These are phyloP conservation scores for Cacatua alba DNA, from an alignment of 2,113 vertebrate species.

Conservation along the genomic window DNA sequence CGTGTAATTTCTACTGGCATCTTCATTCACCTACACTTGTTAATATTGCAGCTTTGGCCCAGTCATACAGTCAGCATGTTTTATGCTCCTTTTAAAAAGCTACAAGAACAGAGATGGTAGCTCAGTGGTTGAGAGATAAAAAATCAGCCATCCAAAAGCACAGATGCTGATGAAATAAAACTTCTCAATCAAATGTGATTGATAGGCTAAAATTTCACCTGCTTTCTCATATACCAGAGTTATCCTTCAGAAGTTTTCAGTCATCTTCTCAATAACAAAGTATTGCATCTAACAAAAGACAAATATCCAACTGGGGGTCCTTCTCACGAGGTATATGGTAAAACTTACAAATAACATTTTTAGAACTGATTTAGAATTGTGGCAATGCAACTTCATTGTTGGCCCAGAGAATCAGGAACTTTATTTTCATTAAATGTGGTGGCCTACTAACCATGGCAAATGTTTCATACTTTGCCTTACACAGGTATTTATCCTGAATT, in stretches of 20 bases:
- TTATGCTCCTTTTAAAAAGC: background rate
- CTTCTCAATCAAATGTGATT: background rate
- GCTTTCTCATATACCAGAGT: background rate
- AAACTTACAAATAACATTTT: background rate
- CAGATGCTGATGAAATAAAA: background rate
- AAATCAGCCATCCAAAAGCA: background rate
- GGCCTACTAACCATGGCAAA: background rate
- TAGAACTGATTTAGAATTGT: background rate
- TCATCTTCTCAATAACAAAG: background rate
- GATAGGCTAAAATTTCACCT: background rate
- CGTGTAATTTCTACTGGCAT: background rate
- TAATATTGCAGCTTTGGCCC: background rate
- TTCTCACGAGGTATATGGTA: background rate
- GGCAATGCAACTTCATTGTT: background rate
- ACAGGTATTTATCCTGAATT: background rate
- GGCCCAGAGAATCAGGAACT: background rate
- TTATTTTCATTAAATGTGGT: background rate
- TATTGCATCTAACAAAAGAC: background rate
- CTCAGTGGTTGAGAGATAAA: background rate
- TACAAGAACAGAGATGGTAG: background rate
- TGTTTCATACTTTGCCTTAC: background rate
- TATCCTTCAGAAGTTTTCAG: background rate
- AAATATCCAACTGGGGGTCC: background rate
- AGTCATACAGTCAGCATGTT: background rate
- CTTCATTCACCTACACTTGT: background rate